Conservation (phyloP, 1,140 invertebrate species). For the Temnothorax curvispinosus region DNA sequence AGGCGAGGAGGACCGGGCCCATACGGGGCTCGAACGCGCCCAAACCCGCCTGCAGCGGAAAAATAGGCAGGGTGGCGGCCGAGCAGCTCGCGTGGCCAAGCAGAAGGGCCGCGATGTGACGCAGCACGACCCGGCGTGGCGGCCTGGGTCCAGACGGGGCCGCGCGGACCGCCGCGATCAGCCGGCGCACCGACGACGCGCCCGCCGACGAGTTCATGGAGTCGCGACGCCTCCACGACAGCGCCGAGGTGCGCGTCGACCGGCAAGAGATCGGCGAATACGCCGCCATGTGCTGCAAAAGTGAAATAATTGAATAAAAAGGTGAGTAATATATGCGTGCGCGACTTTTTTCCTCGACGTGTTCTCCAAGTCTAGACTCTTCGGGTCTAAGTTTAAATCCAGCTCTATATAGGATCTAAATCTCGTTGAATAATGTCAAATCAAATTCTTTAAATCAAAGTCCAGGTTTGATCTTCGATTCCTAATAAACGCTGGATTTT, state of each 20-base stretch:
- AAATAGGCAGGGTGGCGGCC: slow-evolving; percentile 88
- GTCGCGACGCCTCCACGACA: slow-evolving; percentile 86
- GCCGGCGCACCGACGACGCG: slow-evolving; percentile 88
- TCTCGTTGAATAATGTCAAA: no score
- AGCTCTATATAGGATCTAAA: no score
- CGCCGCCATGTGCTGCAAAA: slow-evolving; percentile 86
- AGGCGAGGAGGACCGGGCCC: slow-evolving; percentile 86
- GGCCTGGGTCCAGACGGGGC: slow-evolving; percentile 84
- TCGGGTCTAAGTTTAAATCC: not conserved
- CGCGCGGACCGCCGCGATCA: slow-evolving; percentile 88
- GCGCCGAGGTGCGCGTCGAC: slow-evolving; percentile 84
- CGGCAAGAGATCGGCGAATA: slow-evolving; percentile 88
- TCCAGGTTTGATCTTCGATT: not conserved
- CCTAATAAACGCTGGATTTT: no score
- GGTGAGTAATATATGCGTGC: not conserved
- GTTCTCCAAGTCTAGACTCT: not conserved
- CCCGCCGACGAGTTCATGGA: slow-evolving; percentile 89
- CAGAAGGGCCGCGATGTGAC: slow-evolving; percentile 87
- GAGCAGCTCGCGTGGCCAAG: slow-evolving; percentile 87
- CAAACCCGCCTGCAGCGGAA: slow-evolving; percentile 87
- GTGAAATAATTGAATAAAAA: not conserved
- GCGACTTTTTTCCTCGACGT: not conserved
- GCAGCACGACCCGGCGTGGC: slow-evolving; percentile 84
- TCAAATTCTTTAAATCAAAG: not conserved
- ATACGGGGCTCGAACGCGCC: slow-evolving; percentile 81